Base-by-base conservation (phyloP, 2,888 invertebrate genomes). In the Sipha maydis region DNA sequence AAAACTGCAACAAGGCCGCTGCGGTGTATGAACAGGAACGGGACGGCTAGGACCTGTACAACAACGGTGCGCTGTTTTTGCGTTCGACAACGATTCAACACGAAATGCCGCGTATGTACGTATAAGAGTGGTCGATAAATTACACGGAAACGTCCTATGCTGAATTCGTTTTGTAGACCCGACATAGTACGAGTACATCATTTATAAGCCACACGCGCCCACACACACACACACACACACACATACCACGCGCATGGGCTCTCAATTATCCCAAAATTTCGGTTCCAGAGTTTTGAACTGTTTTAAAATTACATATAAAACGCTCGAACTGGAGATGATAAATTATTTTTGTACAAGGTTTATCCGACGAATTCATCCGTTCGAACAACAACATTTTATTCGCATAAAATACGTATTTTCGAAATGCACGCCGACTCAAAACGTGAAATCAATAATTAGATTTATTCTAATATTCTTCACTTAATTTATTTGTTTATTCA, bases 101-200 rank as follows among this genome's bases (percentile, higher is more conserved):
- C 38, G 19, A 56, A 56, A 75, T 41, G 41, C 19, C 25, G 61
- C 25, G 61, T 21, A 34, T 38, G 21, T 54, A 34, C 5, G 34
- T 61, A 41, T 41, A 85, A 85, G 76, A 85, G 31, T 77, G 84
- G 61, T 67, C 84, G 31, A 85, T 85, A 85, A 85, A 85, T 85
- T 76, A 85, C 76, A 48, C 76, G 28, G 76, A 85, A 85, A 77
- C 41, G 84, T 85, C 84, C 67, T 28, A 41, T 25, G 31, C 61
- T 25, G 76, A 84, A 76, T 77, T 76, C 76, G 67, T 84, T 84
- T 84, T 76, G 84, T 77, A 48, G 21, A 84, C 75, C 83, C 83
- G 48, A n/a, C 41, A 14, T 21, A 41, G 41, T 41, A 7, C 7
- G 7, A 28, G 84, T 84, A 85, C 76, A 67, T 84, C 76, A 67